Percentiles rank a stretch among this genome's conserved stretches.
Evolutionary conservation across 2,888 invertebrate genomes (phyloP).

Genomic region (Leptothorax acervorum): DNA sequence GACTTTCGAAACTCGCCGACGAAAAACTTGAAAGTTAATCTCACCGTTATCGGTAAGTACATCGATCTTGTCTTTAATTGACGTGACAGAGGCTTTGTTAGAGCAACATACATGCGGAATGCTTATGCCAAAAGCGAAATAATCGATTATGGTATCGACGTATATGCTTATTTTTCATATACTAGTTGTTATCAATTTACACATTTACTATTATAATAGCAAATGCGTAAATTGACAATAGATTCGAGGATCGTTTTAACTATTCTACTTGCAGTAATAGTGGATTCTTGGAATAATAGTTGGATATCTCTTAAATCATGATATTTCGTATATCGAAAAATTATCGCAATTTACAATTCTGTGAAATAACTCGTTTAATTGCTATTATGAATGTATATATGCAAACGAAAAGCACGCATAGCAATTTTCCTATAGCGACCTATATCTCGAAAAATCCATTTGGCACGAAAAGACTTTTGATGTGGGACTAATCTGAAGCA

Average conservation of each 20-base stretch:
- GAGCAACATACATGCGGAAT: background rate
- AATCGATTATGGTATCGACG: background rate
- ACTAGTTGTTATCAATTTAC: background rate
- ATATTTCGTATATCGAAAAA: background rate
- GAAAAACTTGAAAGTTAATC: constrained; percentile 91
- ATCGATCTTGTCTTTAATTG: too few relatives aligned
- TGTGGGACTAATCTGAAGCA: background rate
- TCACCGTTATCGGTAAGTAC: constrained; percentile 91
- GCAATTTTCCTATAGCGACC: background rate
- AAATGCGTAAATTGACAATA: too few relatives aligned
- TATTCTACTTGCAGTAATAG: background rate
- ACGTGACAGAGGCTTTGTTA: background rate
- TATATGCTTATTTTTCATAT: background rate
- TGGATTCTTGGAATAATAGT: background rate
- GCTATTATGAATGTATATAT: background rate
- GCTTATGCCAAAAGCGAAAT: background rate
- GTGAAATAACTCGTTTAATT: background rate
- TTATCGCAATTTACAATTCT: background rate
- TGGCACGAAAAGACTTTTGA: constrained; percentile 3
- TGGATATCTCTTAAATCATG: background rate
- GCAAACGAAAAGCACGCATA: background rate
- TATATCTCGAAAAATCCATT: constrained; percentile 16
- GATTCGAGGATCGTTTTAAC: background rate
- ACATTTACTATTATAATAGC: background rate
- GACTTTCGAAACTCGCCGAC: constrained; percentile 92